Conservation (phyloP, 2,888 invertebrate genomes). For the Cacoxenus indagator region DNA sequence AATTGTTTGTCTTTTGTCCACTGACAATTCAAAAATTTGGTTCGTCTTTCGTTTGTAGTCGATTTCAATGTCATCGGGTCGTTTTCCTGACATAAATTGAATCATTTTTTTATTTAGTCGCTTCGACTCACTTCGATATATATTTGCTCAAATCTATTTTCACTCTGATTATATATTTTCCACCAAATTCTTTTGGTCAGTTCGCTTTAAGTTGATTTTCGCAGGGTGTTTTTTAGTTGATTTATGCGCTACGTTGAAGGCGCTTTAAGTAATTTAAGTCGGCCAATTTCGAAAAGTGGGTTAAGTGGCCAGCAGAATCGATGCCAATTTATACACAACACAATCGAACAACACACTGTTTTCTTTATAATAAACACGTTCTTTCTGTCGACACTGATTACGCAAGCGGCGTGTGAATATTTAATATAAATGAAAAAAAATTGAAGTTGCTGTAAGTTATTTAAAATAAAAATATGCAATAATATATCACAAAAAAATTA, state of each 20-base stretch:
- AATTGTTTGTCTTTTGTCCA: neutral
- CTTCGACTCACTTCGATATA: neutral
- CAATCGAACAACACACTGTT: neutral
- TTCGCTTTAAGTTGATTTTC: neutral
- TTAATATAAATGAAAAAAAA: neutral
- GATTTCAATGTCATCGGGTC: neutral
- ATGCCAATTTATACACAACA: neutral
- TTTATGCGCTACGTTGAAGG: neutral
- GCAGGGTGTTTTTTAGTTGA: neutral
- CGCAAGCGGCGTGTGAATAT: neutral
- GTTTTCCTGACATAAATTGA: neutral
- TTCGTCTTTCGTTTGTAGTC: too few relatives aligned
- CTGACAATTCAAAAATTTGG: neutral
- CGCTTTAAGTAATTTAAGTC: slow-evolving; percentile 1
- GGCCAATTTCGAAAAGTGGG: neutral
- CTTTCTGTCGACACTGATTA: neutral
- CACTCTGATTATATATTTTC: neutral
- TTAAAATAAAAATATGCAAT: neutral
- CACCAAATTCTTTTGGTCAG: neutral
- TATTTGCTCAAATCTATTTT: neutral
- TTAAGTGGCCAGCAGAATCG: neutral
- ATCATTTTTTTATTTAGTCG: neutral
- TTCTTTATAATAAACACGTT: neutral
- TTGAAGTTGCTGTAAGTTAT: too few relatives aligned
- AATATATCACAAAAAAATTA: neutral